A percentile compares a stretch with the other conserved stretches of the same genome.
Evolutionary conservation across 2,113 vertebrate genomes (phyloP).

Genomic region (Galemys pyrenaicus): DNA sequence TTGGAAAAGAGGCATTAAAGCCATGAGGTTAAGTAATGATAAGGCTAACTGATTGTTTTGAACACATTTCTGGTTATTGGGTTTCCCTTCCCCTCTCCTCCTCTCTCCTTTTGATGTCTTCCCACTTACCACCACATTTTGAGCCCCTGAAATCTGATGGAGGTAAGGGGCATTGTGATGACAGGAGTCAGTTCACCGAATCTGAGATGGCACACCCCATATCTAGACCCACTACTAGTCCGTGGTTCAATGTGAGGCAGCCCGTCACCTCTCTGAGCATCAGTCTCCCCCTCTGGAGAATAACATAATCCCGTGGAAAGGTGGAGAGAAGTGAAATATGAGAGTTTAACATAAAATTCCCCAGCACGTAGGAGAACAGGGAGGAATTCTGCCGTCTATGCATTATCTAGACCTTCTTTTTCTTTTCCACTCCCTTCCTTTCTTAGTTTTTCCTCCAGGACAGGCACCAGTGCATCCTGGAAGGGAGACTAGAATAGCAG

Average conservation of each 20-base stretch:
- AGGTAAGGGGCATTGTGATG: neutral
- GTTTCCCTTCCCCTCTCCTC: neutral
- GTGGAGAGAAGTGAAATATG: neutral
- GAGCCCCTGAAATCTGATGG: neutral
- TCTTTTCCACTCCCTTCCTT: neutral
- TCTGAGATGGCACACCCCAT: neutral
- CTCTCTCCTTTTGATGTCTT: neutral
- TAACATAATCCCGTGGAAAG: neutral
- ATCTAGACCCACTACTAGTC: neutral
- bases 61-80: neutral
- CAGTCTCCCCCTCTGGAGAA: neutral
- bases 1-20: neutral
- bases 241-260: neutral
- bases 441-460: constrained; percentile 30
- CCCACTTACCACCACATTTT: neutral
- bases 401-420: neutral
- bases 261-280: neutral
- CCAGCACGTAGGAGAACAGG: neutral
- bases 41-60: neutral
- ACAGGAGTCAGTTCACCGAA: neutral
- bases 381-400: neutral
- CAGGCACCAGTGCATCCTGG: neutral
- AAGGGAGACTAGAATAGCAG: neutral
- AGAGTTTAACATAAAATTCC: neutral
- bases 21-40: neutral